Conservation (phyloP, 2,113 vertebrate genomes). For the Morone saxatilis region DNA sequence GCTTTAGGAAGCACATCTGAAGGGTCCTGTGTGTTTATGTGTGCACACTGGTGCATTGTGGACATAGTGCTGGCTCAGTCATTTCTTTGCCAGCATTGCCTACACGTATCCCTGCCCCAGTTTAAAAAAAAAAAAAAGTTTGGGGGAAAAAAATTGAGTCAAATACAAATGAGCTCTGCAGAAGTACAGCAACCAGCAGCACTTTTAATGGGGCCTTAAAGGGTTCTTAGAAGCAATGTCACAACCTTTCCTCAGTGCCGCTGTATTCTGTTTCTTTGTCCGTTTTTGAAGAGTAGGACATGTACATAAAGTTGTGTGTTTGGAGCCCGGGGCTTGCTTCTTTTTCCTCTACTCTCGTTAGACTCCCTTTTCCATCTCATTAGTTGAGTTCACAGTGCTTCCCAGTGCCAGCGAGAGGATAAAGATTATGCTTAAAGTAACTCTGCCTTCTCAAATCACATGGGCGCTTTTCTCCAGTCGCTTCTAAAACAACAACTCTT, state of each 20-base stretch:
- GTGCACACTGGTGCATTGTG: conserved; percentile 1
- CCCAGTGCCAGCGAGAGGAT: conserved; percentile 1
- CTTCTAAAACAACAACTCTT: conserved; percentile 10
- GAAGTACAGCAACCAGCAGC: not conserved
- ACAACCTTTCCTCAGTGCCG: not conserved
- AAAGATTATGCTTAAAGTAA: conserved; percentile 25
- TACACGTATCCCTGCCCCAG: conserved; percentile 19
- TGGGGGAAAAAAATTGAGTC: not conserved
- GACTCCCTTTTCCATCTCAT: conserved; percentile 45
- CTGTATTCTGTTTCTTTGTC: not conserved
- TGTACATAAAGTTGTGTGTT: conserved; percentile 26
- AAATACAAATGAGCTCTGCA: conserved; percentile 16
- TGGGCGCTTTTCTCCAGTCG: not conserved
- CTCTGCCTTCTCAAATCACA: conserved; percentile 11
- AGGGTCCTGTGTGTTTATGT: not conserved
- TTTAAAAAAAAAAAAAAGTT: not conserved
- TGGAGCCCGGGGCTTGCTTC: conserved; percentile 16
- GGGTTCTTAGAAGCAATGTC: not conserved
- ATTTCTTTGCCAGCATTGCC: conserved; percentile 48
- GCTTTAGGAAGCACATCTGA: conserved; percentile 37
- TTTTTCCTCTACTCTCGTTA: conserved; percentile 15
- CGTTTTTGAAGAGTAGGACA: conserved; percentile 7
- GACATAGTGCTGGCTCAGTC: conserved; percentile 49
- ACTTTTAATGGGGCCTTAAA: conserved; percentile 8
- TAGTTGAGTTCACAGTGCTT: conserved; percentile 33